A percentile compares a stretch with the other conserved stretches of the same genome.
Conservation (phyloP, 2,888 invertebrate genomes). For the Tridacna crocea region DNA sequence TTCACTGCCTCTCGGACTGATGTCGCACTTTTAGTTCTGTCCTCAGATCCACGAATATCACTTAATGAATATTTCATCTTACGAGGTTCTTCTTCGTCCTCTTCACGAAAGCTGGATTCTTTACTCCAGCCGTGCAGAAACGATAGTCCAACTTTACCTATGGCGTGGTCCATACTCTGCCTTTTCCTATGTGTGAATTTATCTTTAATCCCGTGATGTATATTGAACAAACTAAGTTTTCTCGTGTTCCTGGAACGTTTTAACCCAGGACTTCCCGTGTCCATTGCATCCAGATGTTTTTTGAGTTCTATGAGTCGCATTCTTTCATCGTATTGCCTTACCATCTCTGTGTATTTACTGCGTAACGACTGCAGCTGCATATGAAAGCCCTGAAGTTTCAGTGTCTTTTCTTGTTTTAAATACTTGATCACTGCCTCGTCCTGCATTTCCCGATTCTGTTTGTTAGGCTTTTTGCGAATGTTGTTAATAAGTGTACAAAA, state of each 20-base stretch:
- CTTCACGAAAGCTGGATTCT: neutral
- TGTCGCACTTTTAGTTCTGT: neutral
- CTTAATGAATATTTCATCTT: neutral
- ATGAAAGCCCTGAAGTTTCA: conserved; percentile 51
- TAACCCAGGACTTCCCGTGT: conserved; percentile 1
- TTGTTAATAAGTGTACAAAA: conserved; percentile 48
- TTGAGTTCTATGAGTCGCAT: conserved; percentile 37
- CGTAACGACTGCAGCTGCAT: conserved; percentile 38
- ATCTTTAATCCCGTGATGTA: conserved; percentile 13
- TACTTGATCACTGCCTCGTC: conserved; percentile 44
- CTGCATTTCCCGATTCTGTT: conserved; percentile 14
- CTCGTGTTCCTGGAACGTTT: neutral
- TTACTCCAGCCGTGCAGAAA: conserved; percentile 35
- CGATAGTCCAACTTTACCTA: conserved; percentile 43
- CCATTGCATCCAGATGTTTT: conserved; percentile 26
- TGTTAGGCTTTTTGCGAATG: conserved; percentile 15
- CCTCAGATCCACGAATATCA: neutral
- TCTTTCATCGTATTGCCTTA: conserved; percentile 42
- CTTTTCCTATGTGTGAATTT: neutral
- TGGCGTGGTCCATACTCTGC: conserved; percentile 18
- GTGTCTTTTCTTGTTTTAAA: conserved; percentile 31
- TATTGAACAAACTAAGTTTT: conserved; percentile 10
- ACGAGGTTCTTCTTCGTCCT: neutral
- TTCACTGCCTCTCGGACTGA: neutral
- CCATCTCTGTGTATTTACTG: conserved; percentile 40